These are phyloP conservation scores for Anguilla rostrata DNA, from an alignment of 2,113 vertebrate genomes.

Conservation along the genomic window DNA sequence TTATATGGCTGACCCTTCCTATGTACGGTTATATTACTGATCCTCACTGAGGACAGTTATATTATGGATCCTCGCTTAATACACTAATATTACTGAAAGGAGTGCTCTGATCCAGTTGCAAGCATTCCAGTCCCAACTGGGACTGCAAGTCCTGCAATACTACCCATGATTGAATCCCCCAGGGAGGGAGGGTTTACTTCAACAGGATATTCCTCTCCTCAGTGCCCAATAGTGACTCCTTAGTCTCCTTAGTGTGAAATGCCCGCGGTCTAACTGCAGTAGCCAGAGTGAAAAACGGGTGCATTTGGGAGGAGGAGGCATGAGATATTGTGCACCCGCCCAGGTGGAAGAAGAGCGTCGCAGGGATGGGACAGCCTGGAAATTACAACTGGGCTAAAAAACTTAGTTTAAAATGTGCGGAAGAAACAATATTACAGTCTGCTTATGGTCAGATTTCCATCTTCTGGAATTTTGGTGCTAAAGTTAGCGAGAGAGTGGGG, in stretches of 20 bases:
- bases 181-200: neutral
- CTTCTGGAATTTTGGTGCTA: neutral
- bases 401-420: too few relatives aligned
- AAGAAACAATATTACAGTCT: neutral
- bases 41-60: too few relatives aligned
- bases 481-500: neutral
- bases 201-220: neutral
- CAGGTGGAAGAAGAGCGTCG: too few relatives aligned
- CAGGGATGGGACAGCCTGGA: too few relatives aligned
- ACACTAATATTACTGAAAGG: neutral
- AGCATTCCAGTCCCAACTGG: too few relatives aligned
- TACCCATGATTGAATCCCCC: neutral
- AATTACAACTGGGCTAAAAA: neutral
- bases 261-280: too few relatives aligned
- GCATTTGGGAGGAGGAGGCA: too few relatives aligned
- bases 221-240: neutral
- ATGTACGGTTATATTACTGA: too few relatives aligned
- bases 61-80: too few relatives aligned
- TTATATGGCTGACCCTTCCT: constrained; percentile 22
- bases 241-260: too few relatives aligned
- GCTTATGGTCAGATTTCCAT: neutral
- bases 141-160: neutral
- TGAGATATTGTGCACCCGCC: neutral
- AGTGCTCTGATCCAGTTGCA: too few relatives aligned
- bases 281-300: too few relatives aligned